A percentile compares a stretch with the other conserved stretches of the same genome.
Conservation (phyloP, 2,888 invertebrate species). For the Melinaea marsaeus region DNA sequence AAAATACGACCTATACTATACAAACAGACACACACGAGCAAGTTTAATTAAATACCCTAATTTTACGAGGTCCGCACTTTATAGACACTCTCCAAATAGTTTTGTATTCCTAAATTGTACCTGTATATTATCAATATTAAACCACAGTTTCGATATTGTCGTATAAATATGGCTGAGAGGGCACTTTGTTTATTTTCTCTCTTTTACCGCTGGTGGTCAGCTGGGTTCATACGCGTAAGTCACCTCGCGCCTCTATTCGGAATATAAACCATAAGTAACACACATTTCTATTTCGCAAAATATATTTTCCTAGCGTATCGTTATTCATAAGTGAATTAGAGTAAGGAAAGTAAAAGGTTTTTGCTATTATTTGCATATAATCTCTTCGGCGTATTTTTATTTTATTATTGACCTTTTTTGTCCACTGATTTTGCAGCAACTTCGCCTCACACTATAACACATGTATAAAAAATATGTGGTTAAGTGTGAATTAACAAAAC, state of each 20-base stretch:
- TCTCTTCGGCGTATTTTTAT: constrained; percentile 1
- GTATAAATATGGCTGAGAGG: constrained; percentile 57
- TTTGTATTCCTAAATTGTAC: too few relatives aligned
- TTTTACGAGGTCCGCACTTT: too few relatives aligned
- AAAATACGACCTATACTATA: constrained; percentile 16
- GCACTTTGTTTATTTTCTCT: constrained; percentile 74
- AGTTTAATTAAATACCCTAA: constrained; percentile 39
- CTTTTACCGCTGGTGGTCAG: constrained; percentile 72
- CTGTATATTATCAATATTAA: too few relatives aligned
- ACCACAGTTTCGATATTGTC: too few relatives aligned
- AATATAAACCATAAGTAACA: too few relatives aligned
- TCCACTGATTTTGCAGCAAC: too few relatives aligned
- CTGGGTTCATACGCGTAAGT: constrained; percentile 55
- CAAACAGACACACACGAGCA: constrained; percentile 28
- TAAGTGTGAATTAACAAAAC: too few relatives aligned
- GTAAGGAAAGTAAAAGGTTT: constrained; percentile 26
- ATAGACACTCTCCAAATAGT: too few relatives aligned
- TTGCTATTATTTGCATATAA: constrained; percentile 13
- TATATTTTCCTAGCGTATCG: constrained; percentile 56
- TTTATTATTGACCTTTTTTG: too few relatives aligned
- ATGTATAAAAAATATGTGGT: too few relatives aligned
- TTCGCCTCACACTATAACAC: constrained; percentile 8
- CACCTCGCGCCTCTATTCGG: constrained; percentile 63
- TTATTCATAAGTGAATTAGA: constrained; percentile 54
- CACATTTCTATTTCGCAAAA: constrained; percentile 72